Conservation (phyloP, 1,140 invertebrate genomes). For the Achroia grisella region DNA sequence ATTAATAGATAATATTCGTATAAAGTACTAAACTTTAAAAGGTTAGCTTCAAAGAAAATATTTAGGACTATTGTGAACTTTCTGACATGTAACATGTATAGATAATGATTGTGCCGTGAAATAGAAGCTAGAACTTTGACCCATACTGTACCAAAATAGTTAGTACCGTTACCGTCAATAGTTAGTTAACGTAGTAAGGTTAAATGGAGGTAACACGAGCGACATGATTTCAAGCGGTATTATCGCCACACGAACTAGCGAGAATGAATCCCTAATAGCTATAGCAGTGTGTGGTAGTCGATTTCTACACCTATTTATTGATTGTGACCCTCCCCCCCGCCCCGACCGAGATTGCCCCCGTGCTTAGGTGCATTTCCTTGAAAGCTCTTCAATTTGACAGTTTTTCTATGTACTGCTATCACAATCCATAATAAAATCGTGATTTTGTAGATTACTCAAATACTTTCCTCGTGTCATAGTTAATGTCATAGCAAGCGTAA, state of each 20-base stretch:
- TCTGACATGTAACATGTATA: conserved; percentile 2
- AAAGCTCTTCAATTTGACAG: conserved; percentile 19
- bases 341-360: conserved; percentile 9
- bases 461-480: too few species aligned
- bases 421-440: too few species aligned
- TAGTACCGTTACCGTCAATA: background rate
- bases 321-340: conserved; percentile 17
- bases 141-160: background rate
- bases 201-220: conserved; percentile 5
- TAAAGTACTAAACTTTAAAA: too few species aligned
- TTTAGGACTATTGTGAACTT: too few species aligned
- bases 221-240: conserved; percentile 3
- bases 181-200: conserved; percentile 12
- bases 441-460: too few species aligned
- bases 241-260: conserved; percentile 8
- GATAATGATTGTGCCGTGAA: conserved; percentile 1
- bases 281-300: conserved; percentile 21
- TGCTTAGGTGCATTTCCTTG: conserved; percentile 30
- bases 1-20: too few species aligned
- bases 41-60: too few species aligned
- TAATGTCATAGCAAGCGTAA: too few species aligned
- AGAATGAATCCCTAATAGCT: conserved; percentile 6
- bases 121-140: background rate
- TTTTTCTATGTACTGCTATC: conserved; percentile 5
- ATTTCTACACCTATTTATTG: conserved; percentile 43